These are phyloP conservation scores for Phrynocephalus guinanensis DNA, from an alignment of 2,797 vertebrate species.

Conservation along the genomic window DNA sequence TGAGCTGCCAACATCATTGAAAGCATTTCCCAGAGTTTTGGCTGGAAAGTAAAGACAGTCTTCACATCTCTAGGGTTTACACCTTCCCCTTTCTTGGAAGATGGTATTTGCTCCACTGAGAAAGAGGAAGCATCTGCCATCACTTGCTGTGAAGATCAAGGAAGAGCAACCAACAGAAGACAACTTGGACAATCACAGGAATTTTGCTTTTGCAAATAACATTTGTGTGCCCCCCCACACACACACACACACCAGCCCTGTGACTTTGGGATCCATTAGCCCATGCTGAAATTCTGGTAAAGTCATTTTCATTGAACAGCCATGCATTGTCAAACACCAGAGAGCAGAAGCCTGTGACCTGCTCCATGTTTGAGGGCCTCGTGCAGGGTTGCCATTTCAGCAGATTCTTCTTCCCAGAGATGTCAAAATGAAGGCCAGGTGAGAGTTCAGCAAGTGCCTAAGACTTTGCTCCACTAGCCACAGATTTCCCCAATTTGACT, in stretches of 20 bases:
- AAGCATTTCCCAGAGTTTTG: not conserved
- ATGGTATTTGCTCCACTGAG: not conserved
- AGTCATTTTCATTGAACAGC: not conserved
- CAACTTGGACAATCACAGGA: not conserved
- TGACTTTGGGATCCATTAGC: not conserved
- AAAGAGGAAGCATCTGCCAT: not conserved
- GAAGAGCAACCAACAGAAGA: not conserved
- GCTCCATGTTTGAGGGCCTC: too few relatives aligned
- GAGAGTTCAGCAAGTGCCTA: too few relatives aligned
- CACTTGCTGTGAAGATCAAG: not conserved
- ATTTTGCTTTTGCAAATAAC: not conserved
- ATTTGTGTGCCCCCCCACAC: not conserved
- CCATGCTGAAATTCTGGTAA: not conserved
- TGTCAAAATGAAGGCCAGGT: too few relatives aligned
- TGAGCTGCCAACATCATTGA: not conserved
- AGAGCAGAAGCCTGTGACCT: not conserved
- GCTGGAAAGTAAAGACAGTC: not conserved
- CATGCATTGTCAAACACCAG: not conserved
- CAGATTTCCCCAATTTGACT: too few relatives aligned
- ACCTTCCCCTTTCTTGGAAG: not conserved
- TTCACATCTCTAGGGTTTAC: too few relatives aligned
- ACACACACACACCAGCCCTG: not conserved
- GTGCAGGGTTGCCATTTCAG: too few relatives aligned
- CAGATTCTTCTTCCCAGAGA: too few relatives aligned
- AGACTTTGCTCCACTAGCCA: too few relatives aligned